Evolutionary conservation across 2,113 vertebrate species (phyloP), one percentile per base, ranked within the genome.

Genomic region (Archocentrus centrarchus): DNA sequence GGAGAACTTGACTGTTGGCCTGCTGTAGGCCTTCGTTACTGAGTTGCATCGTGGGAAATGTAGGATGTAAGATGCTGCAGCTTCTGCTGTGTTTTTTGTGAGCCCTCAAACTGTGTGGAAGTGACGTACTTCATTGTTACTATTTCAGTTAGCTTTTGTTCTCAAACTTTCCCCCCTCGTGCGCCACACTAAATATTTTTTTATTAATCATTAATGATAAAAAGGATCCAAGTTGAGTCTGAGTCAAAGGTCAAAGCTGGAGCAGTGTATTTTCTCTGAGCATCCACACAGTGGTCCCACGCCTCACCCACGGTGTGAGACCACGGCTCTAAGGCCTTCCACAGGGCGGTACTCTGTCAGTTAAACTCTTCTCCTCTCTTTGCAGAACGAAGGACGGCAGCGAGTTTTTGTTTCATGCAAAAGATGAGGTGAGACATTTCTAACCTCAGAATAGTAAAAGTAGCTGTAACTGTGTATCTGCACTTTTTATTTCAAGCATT

Each of bases 351-450:
- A 17, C 47, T 50, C 47, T 53, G 44, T 70, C 15, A 59, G 4
- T 77, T 53, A 1, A 47, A 5, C 11, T 64, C 24, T 7, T 88
- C 27, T 88, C 44, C 84, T 93, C 24, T 90, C 24, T 1, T 90
- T 93, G 59, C 89, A 98, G 97, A 93, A 98, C 97, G 58, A 96
- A 97, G 73, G 97, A 98, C 1, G 97, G 97, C 39, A 97, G 96
- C 1, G 97, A 98, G 88, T 98, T 97, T 93, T 95, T 98, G 83
- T 97, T 98, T 82, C 98, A 98, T 83, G 97, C 97, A 88, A 98
- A 97, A 95, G 98, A 98, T 62, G 97, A 98, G 97, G 97, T 98
- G 81, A 96, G 96, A 77, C 50, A 2, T 32, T 60, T 79, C 11
- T 39, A 0, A 11, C 41, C 10, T 77, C 14, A 18, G 11, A 59